Base-by-base conservation (phyloP, 2,888 invertebrate species). In the Dione vanillae region DNA sequence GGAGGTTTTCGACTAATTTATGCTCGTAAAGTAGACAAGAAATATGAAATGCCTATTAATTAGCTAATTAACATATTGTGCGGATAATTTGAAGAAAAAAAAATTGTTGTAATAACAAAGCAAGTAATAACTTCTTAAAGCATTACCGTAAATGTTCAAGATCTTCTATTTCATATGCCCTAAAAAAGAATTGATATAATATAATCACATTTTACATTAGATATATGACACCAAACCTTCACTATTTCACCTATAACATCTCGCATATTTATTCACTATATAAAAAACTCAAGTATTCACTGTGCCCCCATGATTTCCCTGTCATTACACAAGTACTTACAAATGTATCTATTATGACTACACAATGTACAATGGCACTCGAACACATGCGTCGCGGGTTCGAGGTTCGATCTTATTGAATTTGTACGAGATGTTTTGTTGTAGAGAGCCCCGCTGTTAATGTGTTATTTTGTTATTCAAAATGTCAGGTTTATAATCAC, bases 361-460 rank as follows among this genome's bases (percentile, higher is more conserved):
- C 19, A 19, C 49, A 5, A 83, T 66, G 84, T 66, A 75, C 76
- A 76, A 83, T 80, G 79, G 82, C 82, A 80, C 92, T 93, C 80
- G 85, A 90, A 89, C 92, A 92, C 92, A 92, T 93, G 92, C 81
- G 86, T 80, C 77, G 79, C 71, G 78, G 85, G 82, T 86, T 86
- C 85, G 87, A 88, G 85, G 82, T 86, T 86, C 85, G 87, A 88
- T 87, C 91, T 88, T 86, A 89, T 90, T 88, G 87, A 85, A 82
- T 88, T 86, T 82, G 83, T 80, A 86, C 82, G 83, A 89, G 87
- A 88, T 87, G 88, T 88, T 88, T 87, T 75, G 59, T 74, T 74
- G 72, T 72, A 40, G 19, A 75, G 74, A 70, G 70, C 69, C 76
- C 75, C 69, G 72, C 74, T 74, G 73, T 73, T 72, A 65, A 69